A percentile compares a stretch with the other conserved stretches of the same genome.
phyloP scores from a whole-genome alignment of 2,113 vertebrate species.

The Daphoenositta chrysoptera region DNA sequence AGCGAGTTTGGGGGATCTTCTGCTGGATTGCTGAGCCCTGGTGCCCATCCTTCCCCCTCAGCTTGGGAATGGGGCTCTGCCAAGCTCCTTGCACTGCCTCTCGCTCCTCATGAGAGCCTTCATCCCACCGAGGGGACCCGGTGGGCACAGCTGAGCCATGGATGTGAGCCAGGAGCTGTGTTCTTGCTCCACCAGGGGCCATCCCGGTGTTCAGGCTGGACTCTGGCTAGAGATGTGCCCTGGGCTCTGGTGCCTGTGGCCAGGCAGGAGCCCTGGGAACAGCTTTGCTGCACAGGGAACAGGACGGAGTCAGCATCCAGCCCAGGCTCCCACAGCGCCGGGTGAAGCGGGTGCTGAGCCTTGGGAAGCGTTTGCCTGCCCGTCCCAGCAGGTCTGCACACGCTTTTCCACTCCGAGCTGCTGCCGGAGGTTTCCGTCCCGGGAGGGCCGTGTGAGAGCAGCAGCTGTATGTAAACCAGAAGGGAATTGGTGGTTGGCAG shows the following conservation, averaged over 20 bases:
- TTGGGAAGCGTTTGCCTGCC: neutral
- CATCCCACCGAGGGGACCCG: neutral
- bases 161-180: neutral
- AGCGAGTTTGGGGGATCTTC: fast-evolving
- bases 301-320: neutral
- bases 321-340: neutral
- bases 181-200: neutral
- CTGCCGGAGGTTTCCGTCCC: neutral
- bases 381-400: neutral
- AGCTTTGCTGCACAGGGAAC: neutral
- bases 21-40: neutral
- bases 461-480: neutral
- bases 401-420: fast-evolving
- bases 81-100: neutral
- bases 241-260: neutral
- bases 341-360: fast-evolving
- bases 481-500: neutral
- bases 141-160: neutral
- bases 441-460: neutral
- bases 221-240: neutral
- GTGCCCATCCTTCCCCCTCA: neutral
- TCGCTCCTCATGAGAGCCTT: neutral
- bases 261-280: neutral
- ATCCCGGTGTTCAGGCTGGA: neutral
- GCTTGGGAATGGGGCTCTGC: neutral